Percentiles rank a stretch among this genome's conserved stretches.
Evolutionary conservation across 2,113 vertebrate species (phyloP).

Genomic region (Anoura caudifer): DNA sequence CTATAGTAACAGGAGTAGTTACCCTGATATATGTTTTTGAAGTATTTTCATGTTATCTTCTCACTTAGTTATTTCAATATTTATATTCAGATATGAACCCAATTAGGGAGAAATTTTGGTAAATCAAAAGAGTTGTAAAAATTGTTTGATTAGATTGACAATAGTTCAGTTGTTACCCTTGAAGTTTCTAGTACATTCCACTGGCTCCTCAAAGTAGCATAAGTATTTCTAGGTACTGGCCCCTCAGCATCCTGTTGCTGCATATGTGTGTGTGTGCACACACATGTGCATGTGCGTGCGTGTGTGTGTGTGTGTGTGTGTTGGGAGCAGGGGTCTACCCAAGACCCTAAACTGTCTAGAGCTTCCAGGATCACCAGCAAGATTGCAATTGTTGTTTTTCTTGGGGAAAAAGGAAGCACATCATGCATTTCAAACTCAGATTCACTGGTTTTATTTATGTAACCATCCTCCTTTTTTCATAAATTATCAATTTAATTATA

Average conservation of each 20-base stretch:
- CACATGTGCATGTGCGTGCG: no score
- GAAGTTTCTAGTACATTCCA: neutral
- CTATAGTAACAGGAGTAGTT: neutral
- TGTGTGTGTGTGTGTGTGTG: rapidly evolving
- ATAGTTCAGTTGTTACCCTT: neutral
- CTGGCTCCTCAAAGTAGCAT: neutral
- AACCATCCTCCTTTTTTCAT: neutral
- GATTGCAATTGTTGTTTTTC: neutral
- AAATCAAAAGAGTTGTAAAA: neutral
- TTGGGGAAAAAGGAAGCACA: neutral
- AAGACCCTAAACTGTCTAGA: neutral
- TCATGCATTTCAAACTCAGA: neutral
- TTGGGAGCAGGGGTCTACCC: rapidly evolving
- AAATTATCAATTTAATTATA: neutral
- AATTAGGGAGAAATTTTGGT: neutral
- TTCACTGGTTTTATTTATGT: neutral
- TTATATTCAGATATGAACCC: neutral
- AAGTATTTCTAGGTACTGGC: neutral
- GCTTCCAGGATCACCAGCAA: neutral
- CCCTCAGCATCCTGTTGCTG: neutral
- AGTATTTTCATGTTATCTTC: neutral
- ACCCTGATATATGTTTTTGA: neutral
- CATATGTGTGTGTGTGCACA: rapidly evolving
- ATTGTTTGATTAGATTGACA: neutral
- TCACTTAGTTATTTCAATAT: neutral